Conservation (phyloP, 2,888 invertebrate genomes). For the Scaptodrosophila latifasciaeformis region DNA sequence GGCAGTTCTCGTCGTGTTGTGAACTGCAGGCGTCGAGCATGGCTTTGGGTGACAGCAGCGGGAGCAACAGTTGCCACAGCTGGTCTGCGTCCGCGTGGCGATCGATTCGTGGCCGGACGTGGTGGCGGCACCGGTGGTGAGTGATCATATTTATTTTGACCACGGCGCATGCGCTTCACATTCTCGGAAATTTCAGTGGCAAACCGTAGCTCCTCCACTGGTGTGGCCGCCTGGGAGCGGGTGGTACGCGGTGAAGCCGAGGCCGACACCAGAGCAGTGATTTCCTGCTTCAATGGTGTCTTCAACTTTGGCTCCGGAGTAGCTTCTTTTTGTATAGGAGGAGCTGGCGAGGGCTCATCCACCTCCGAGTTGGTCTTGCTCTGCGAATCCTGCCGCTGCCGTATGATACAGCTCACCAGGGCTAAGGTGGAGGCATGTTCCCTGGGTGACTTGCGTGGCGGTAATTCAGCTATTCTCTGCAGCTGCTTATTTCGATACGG, state of each 20-base stretch:
- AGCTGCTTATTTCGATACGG: slow-evolving; percentile 65
- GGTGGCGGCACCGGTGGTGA: slow-evolving; percentile 50
- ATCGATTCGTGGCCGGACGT: background rate
- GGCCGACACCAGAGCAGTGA: slow-evolving; percentile 1
- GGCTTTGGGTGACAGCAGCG: slow-evolving; percentile 10
- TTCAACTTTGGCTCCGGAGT: slow-evolving; percentile 11
- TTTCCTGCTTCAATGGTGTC: slow-evolving; percentile 29
- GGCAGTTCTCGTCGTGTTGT: slow-evolving; percentile 11
- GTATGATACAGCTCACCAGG: slow-evolving; percentile 82
- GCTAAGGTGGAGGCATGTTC: slow-evolving; percentile 92
- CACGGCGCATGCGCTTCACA: slow-evolving; percentile 72
- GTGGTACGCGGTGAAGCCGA: slow-evolving; percentile 41
- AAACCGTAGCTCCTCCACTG: slow-evolving; percentile 70
- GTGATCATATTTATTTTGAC: slow-evolving; percentile 71
- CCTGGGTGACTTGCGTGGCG: slow-evolving; percentile 87
- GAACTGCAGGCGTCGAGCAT: slow-evolving; percentile 34
- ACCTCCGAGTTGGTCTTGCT: slow-evolving; percentile 70
- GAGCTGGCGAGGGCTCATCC: slow-evolving; percentile 52
- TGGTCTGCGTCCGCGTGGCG: slow-evolving; percentile 43
- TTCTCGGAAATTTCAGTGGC: slow-evolving; percentile 74
- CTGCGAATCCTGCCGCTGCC: slow-evolving; percentile 73
- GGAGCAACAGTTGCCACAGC: slow-evolving; percentile 20
- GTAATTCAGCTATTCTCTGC: slow-evolving; percentile 65
- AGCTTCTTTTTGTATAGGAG: background rate
- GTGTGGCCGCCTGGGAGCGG: slow-evolving; percentile 64